Conservation (phyloP, 2,113 vertebrate species). For the Cepphus grylle region DNA sequence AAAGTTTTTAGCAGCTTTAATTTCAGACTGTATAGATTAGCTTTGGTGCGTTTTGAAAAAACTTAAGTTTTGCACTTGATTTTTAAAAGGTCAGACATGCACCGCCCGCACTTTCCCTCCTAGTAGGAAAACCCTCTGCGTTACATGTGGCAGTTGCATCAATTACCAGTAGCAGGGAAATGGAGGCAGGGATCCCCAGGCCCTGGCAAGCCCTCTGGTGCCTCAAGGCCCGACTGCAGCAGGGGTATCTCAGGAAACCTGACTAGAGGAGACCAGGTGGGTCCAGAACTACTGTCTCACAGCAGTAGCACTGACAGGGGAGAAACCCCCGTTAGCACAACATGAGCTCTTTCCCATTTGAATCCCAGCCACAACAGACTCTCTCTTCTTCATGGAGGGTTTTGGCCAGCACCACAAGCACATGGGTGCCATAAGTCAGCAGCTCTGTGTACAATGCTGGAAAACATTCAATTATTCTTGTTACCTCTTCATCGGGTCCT, state of each 20-base stretch:
- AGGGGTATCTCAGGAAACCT: neutral
- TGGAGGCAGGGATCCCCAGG: neutral
- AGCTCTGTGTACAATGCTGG: neutral
- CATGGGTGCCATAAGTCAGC: neutral
- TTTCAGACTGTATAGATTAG: neutral
- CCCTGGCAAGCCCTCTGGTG: neutral
- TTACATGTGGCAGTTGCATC: neutral
- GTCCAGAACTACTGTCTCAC: neutral
- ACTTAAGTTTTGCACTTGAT: neutral
- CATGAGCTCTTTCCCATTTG: accelerated
- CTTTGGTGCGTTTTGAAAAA: neutral
- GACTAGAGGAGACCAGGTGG: neutral
- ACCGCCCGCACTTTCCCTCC: accelerated
- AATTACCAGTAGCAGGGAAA: neutral
- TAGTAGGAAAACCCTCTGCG: accelerated
- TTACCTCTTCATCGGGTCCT: neutral
- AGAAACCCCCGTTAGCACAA: neutral
- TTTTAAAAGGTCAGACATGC: neutral
- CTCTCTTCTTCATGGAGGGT: neutral
- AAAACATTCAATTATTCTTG: constrained; percentile 1
- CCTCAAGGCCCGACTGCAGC: neutral
- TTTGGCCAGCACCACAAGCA: neutral
- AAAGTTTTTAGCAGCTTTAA: neutral
- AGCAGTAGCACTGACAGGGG: neutral
- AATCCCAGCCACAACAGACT: neutral